Base-by-base conservation (phyloP, 1,140 invertebrate species). In the Drosophila sucinea region DNA sequence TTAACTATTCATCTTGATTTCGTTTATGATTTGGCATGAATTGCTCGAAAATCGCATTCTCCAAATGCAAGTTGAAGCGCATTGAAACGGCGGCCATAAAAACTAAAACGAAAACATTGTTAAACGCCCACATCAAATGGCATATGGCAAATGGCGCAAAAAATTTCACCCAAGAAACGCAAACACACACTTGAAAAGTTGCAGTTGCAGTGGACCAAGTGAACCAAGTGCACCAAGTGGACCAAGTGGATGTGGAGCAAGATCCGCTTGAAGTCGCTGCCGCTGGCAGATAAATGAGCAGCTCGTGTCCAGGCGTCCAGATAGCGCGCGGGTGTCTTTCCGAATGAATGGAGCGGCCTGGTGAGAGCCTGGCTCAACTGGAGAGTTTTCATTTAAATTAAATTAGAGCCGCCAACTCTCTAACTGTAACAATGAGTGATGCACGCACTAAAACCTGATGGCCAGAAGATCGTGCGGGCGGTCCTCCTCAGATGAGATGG, bases 391-490 rank as follows among this genome's bases (percentile, higher is more conserved):
- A 89, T 89, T 89, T 89, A 89, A 89, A 89, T 89, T 89, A 84
- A 89, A 89, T 89, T 89, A 89, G 84, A 89, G 84, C 54, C 74
- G 80, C 80, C 77, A 75, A 79, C 84, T 90, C 77, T 87, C 84
- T 87, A 89, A 89, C 84, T 84, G 84, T 90, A 89, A 90, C 84
- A 89, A 89, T 89, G 84, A 89, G 77, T 90, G 84, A 89, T 89
- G 84, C 68, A 83, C 83, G 84, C 83, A 86, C 83, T 86, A 86
- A 86, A 86, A 77, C 23, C 80, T 83, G 83, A 77, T 79, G 73
- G 73, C 17, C 30, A 8, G 40, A 32, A 47, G 54, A 10, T 17
- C 75, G 2, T 51, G 11, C 44, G 44, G 6, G 44, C 7, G 17
- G 44, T 17, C 6, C 17, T 67, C 73, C 68, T 58, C 63, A 66